phyloP scores from a whole-genome alignment of 2,888 invertebrate species.

The Seira ritae region DNA sequence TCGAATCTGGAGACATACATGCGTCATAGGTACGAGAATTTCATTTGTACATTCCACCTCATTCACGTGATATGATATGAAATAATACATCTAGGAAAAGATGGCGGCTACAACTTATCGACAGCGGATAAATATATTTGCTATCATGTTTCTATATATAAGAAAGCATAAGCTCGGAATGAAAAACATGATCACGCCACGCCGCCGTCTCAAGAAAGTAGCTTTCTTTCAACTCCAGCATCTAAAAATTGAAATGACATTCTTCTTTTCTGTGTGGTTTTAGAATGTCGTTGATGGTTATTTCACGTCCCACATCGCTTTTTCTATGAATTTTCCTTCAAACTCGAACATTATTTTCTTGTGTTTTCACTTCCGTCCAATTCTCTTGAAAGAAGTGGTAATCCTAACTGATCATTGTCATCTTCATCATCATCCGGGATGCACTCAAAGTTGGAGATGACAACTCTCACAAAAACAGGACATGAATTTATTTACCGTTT shows the following conservation, averaged over 20 bases:
- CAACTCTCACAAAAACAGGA: slow-evolving; percentile 16
- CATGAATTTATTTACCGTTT: slow-evolving; percentile 50
- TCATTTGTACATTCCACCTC: no score
- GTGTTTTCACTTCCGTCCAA: slow-evolving; percentile 19
- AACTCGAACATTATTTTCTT: slow-evolving; percentile 18
- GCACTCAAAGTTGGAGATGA: slow-evolving; percentile 26
- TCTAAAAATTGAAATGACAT: slow-evolving; percentile 61
- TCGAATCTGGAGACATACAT: no score
- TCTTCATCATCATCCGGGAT: slow-evolving; percentile 8
- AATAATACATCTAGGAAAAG: no score
- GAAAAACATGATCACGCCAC: no score
- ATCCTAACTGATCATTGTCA: slow-evolving; percentile 43
- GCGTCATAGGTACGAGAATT: no score
- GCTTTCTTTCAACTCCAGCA: slow-evolving; percentile 28
- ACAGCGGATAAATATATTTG: no score
- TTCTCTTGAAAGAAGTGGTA: slow-evolving; percentile 42
- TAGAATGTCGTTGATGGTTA: slow-evolving; percentile 47
- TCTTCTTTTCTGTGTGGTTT: slow-evolving; percentile 39
- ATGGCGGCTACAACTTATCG: no score
- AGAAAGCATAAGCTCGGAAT: no score
- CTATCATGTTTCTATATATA: no score
- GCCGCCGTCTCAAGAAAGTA: background rate
- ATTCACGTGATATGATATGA: no score
- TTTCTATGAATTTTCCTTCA: slow-evolving; percentile 54
- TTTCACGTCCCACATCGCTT: slow-evolving; percentile 56